A percentile compares a stretch with the other conserved stretches of the same genome.
These are phyloP conservation scores for Mesitornis unicolor DNA, from an alignment of 2,113 vertebrate genomes.

Conservation along the genomic window DNA sequence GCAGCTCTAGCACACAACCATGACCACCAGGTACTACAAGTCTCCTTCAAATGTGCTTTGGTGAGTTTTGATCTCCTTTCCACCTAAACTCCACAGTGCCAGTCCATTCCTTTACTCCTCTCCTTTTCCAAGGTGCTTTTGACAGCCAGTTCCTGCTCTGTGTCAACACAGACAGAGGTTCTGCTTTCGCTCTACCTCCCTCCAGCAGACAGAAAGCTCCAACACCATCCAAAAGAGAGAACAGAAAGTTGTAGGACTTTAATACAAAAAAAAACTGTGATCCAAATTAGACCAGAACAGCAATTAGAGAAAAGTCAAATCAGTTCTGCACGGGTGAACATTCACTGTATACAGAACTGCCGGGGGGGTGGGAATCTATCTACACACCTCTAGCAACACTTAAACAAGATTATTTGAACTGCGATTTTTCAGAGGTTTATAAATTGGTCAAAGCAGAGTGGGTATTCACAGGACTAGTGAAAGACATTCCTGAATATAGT, in stretches of 20 bases:
- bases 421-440: background rate
- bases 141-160: background rate
- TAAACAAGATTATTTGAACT: background rate
- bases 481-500: background rate
- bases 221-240: background rate
- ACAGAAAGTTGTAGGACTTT: background rate
- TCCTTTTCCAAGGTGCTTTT: background rate
- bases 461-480: background rate
- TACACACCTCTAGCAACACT: background rate
- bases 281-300: background rate
- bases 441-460: background rate
- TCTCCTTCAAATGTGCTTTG: background rate
- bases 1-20: background rate
- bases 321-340: background rate
- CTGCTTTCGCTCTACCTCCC: background rate
- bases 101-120: background rate
- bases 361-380: background rate
- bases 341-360: background rate
- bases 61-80: background rate
- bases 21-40: background rate
- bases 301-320: background rate
- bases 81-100: background rate
- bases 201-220: background rate
- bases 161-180: background rate
- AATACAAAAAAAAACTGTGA: background rate